A percentile compares a stretch with the other conserved stretches of the same genome.
Conservation (phyloP, 2,888 invertebrate genomes). For the Melanchra persicariae region DNA sequence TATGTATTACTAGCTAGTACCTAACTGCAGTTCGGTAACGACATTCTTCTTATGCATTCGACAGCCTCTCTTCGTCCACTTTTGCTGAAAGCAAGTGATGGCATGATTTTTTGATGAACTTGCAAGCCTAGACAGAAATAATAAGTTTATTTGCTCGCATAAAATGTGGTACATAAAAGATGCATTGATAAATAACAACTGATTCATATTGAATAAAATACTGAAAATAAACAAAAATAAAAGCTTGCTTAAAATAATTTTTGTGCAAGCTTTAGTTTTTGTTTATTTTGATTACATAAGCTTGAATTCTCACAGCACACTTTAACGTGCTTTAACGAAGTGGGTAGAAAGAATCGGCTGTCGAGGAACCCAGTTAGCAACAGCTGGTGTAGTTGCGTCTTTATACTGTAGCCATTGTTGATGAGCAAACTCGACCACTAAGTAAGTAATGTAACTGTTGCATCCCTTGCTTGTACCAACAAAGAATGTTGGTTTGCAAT, state of each 20-base stretch:
- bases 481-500: conserved; percentile 22
- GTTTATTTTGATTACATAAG: neutral
- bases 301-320: neutral
- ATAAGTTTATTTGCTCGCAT: neutral
- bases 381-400: neutral
- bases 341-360: neutral
- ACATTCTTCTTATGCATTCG: neutral
- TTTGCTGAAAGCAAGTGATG: neutral
- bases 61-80: neutral
- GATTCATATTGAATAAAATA: no score
- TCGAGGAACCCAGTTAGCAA: neutral
- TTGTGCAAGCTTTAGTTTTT: neutral
- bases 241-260: no score
- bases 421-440: neutral
- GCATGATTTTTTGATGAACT: neutral
- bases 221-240: no score
- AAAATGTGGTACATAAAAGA: neutral
- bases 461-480: conserved; percentile 17
- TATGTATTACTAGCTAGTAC: conserved; percentile 5
- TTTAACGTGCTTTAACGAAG: neutral
- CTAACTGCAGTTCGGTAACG: neutral
- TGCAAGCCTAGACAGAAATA: no score
- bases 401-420: neutral
- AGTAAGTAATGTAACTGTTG: neutral
- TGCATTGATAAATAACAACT: neutral